Conservation (phyloP, 2,113 vertebrate genomes). For the Solenodon paradoxus region DNA sequence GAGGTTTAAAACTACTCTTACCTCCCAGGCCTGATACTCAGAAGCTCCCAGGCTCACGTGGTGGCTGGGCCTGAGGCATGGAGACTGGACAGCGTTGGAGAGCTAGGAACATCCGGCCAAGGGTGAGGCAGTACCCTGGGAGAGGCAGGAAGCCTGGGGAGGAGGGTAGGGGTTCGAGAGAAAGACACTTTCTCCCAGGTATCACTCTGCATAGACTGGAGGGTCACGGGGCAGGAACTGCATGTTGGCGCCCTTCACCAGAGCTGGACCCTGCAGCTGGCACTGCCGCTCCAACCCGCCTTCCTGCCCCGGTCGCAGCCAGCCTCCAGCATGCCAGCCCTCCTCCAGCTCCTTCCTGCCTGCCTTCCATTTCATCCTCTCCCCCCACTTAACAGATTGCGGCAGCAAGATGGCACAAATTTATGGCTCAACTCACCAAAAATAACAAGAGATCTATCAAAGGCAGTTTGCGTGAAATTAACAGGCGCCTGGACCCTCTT, state of each 20-base stretch:
- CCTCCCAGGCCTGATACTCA: not conserved
- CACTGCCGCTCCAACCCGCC: not conserved
- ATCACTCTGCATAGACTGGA: not conserved
- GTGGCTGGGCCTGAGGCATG: not conserved
- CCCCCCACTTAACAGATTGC: slow-evolving; percentile 76
- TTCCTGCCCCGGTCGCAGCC: slow-evolving; percentile 20
- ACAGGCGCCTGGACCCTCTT: slow-evolving; percentile 77
- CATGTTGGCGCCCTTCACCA: fast-evolving
- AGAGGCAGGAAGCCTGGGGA: not conserved
- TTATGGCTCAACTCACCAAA: slow-evolving; percentile 87
- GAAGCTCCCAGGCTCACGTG: not conserved
- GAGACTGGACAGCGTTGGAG: not conserved
- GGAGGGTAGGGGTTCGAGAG: not conserved
- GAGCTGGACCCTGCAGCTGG: not conserved
- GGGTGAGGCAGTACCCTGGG: not conserved
- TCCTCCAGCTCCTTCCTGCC: slow-evolving; percentile 64
- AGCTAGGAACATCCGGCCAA: not conserved
- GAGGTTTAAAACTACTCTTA: not conserved
- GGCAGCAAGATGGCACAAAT: slow-evolving; percentile 85
- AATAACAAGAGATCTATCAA: slow-evolving; percentile 89
- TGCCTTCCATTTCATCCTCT: slow-evolving; percentile 67
- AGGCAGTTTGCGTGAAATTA: slow-evolving; percentile 87
- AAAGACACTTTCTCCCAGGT: not conserved
- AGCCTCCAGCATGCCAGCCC: slow-evolving; percentile 10
- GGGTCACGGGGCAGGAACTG: not conserved